phyloP scores from a whole-genome alignment of 2,888 invertebrate species.

The Drosophila algonquin region DNA sequence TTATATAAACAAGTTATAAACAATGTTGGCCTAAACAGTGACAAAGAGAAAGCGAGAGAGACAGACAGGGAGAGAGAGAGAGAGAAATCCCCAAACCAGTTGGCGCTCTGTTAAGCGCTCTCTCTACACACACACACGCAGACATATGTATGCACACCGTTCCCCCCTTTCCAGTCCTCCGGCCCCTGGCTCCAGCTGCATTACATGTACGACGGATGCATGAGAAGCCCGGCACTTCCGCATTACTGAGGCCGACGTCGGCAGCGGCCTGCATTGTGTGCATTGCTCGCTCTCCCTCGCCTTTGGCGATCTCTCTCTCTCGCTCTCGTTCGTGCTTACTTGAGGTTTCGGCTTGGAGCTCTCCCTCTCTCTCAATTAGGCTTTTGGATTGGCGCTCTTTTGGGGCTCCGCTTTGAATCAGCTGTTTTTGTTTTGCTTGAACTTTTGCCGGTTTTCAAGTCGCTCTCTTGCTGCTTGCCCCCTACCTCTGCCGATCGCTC shows the following conservation, averaged over 20 bases:
- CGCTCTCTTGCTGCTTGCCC: constrained; percentile 20
- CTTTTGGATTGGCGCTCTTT: constrained; percentile 22
- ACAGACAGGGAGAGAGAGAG: constrained; percentile 7
- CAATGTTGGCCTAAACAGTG: constrained; percentile 76
- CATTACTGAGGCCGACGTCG: constrained; percentile 59
- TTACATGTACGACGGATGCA: constrained; percentile 65
- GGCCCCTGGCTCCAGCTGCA: constrained; percentile 53
- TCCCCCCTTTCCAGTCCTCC: constrained; percentile 9
- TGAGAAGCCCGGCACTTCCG: constrained; percentile 62
- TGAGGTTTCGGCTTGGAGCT: not conserved
- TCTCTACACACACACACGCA: not conserved
- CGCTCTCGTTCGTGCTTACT: not conserved
- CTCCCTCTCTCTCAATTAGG: constrained; percentile 11
- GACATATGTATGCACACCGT: too few relatives aligned
- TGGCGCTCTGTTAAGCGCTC: constrained; percentile 42
- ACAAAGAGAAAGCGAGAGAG: constrained; percentile 60
- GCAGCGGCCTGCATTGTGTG: constrained; percentile 37
- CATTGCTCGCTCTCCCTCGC: constrained; percentile 23
- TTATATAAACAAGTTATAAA: constrained; percentile 79
- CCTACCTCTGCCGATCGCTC: constrained; percentile 1
- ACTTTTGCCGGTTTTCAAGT: constrained; percentile 66
- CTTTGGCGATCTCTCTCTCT: constrained; percentile 8
- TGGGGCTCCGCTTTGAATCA: constrained; percentile 50
- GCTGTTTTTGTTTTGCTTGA: constrained; percentile 79
- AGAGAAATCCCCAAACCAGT: constrained; percentile 33